Evolutionary conservation across 2,797 vertebrate species (phyloP), one percentile per base, ranked within the genome.

Genomic region (Myotis pilosus): DNA sequence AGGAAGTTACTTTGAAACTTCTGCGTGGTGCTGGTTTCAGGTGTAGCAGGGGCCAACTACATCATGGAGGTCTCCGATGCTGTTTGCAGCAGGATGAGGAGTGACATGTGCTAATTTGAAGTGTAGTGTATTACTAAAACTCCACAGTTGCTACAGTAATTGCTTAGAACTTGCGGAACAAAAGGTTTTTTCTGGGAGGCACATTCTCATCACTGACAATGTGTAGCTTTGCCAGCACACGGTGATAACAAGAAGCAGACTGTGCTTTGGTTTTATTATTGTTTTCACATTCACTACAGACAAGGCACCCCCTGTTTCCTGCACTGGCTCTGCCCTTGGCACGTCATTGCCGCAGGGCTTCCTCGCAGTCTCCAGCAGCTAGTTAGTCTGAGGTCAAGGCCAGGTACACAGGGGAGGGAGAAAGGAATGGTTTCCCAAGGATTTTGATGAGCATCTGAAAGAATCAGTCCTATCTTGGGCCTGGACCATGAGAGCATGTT

Each of bases 331-430:
- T 11, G 17, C 71, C 23, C 22, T 76, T 5, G 22, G 51, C 68
- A 1, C 0, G 10, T 3, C 44, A 4, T 10, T 15, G 12, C 25
- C 19, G 13, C 28, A 74, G 71, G 78, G 28, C 20, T 38, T n/a
- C 11, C 8, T 38, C 0, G 0, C 4, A n/a, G 33, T 47, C 41
- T 28, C 9, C 8, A 28, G 20, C 13, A 51, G 38, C 64, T 20
- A 19, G 62, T 17, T 38, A 17, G 64, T 19, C 53, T 23, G 3
- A 85, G 83, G 74, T 74, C 22, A 76, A 60, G 9, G 36, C 7
- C 15, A 0, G 30, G 17, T 4, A 30, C 1, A 0, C 2, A 5
- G 25, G 9, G 44, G 75, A 44, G 66, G 47, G 5, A 85, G 28
- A 72, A 22, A 3, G 6, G n/a, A 66, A 5, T 10, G 49, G 36